A percentile compares a stretch with the other conserved stretches of the same genome.
Conservation (phyloP, 2,113 vertebrate species). For the Laticauda colubrina region DNA sequence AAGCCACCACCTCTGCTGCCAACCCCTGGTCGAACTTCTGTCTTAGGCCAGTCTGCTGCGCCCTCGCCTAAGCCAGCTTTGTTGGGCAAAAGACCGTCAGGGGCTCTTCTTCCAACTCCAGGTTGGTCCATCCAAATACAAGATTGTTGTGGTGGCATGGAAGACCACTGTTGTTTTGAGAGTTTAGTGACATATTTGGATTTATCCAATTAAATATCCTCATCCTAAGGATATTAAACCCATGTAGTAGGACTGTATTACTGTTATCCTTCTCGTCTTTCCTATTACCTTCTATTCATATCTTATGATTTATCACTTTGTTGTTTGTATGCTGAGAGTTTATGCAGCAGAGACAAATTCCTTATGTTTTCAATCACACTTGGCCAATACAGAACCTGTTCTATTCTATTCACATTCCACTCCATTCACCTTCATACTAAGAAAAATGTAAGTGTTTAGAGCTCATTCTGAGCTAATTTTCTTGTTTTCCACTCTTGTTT, state of each 20-base stretch:
- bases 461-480: too few relatives aligned
- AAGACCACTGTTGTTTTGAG: not conserved
- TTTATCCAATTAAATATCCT: not conserved
- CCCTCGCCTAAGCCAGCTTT: constrained; percentile 48
- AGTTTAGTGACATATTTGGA: not conserved
- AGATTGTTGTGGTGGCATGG: not conserved
- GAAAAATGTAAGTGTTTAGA: too few relatives aligned
- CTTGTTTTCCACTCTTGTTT: too few relatives aligned
- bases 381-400: not conserved
- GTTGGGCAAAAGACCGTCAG: constrained; percentile 28
- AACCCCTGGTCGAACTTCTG: constrained; percentile 49
- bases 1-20: constrained; percentile 72
- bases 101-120: constrained; percentile 61
- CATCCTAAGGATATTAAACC: not conserved
- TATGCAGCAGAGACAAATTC: not conserved
- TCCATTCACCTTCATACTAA: too few relatives aligned
- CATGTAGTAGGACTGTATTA: not conserved
- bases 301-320: not conserved
- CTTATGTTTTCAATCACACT: not conserved
- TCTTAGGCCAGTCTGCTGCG: constrained; percentile 23
- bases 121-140: constrained; percentile 53
- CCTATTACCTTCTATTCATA: not conserved
- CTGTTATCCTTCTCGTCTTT: not conserved
- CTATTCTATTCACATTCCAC: too few relatives aligned
- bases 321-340: not conserved